Evolutionary conservation across 2,888 invertebrate species (phyloP).

Genomic region (Scaptomyza parva): DNA sequence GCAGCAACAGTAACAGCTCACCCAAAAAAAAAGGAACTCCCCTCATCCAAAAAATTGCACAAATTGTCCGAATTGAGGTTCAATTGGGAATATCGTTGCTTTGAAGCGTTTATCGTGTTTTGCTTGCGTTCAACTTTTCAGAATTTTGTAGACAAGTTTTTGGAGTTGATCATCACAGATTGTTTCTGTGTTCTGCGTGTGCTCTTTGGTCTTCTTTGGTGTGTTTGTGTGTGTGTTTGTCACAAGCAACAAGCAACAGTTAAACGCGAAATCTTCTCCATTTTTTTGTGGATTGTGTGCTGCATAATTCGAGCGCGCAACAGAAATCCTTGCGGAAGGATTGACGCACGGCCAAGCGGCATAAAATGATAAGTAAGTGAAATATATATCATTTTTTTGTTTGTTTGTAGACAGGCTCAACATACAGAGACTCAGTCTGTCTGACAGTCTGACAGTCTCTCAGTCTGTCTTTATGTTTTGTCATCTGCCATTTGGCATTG

Average conservation of each 20-base stretch:
- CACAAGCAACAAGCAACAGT: conserved; percentile 35
- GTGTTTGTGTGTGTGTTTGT: background rate
- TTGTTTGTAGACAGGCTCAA: background rate
- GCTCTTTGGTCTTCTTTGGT: too few species aligned
- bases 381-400: background rate
- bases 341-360: conserved; percentile 72
- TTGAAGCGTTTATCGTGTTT: background rate
- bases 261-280: conserved; percentile 9
- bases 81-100: background rate
- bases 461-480: conserved; percentile 12
- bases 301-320: conserved; percentile 50
- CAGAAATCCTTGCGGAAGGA: conserved; percentile 68
- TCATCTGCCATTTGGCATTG: conserved; percentile 19
- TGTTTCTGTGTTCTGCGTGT: too few species aligned
- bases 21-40: conserved; percentile 2
- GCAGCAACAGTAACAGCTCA: background rate
- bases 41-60: conserved; percentile 18
- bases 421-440: background rate
- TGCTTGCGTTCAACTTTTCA: conserved; percentile 12
- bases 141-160: background rate
- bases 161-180: conserved; percentile 12
- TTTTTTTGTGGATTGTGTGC: conserved; percentile 25
- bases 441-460: background rate
- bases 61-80: conserved; percentile 23
- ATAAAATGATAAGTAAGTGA: conserved; percentile 80